Evolutionary conservation across 2,113 vertebrate genomes (phyloP), one percentile per base, ranked within the genome.

Genomic region (Siniperca chuatsi): DNA sequence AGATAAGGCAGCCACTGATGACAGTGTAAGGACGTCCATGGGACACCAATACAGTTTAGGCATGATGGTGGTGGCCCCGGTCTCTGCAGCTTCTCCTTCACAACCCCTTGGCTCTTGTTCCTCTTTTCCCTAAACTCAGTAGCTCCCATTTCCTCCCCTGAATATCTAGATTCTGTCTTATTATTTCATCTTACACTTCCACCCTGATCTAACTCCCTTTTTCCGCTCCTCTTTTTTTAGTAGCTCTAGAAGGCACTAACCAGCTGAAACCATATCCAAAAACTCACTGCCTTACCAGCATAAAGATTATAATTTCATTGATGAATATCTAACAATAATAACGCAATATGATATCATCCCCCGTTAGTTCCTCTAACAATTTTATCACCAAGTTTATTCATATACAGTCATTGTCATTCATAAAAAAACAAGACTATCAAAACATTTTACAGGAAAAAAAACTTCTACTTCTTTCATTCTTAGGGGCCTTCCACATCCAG

Each of bases 1-100:
- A 96, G 96, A 97, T 97, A 96, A 95, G 96, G 98, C 97, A 96
- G 97, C 98, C 96, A 94, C 97, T 88, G 95, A 94, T 50, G 96
- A 96, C 94, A 96, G 96, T 91, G 97, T 96, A 96, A 97, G 97
- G 96, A 97, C 91, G 96, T 93, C 93, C 91, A 84, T 90, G 92
- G 87, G 95, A 91, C 94, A 96, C 93, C 79, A 82, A 93, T 94
- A 94, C 79, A 95, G 97, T 95, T 67, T 94, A 96, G 98, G 97
- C 97, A 96, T 96, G 97, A 96, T 87, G 90, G 90, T 76, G 90
- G 91, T 92, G 92, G 89, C 92, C 90, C 92, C 62, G 61, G 89
- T 79, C 75, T 92, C 90, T 87, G 70, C 93, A 89, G 87, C 89
- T 91, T 89, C 89, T 89, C 81, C 90, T 92, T 88, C 78, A 81